Evolutionary conservation across 2,797 vertebrate genomes (phyloP), one percentile per base, ranked within the genome.

Genomic region (Schizothorax lantsangensis): DNA sequence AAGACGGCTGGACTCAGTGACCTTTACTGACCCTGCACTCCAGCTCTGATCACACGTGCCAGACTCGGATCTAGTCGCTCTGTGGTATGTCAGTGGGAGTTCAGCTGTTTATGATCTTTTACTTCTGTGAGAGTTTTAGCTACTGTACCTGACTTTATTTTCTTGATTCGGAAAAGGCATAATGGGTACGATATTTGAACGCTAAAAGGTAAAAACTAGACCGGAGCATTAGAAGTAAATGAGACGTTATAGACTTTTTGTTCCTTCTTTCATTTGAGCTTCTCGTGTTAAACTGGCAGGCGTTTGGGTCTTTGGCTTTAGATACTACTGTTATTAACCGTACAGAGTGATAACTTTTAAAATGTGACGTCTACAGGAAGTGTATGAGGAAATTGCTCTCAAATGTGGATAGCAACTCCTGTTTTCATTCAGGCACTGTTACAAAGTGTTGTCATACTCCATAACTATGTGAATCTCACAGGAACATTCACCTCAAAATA

Each of bases 1-100:
- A 99, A 99, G 95, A 99, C 98, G 36, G 98, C 98, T 0, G 98
- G 98, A 89, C 98, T 99, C 73, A 98, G 97, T 91, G 98, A 99
- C 92, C 97, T 99, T 90, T 99, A 98, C 96, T 99, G 91, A 99
- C 91, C 86, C 84, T 86, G 4, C 43, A 43, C 38, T 49, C 73
- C 89, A 69, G 88, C 80, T 57, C 66, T 69, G 17, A 38, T 33
- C 52, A 73, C 21, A 49, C 30, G 19, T 80, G n/a, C 64, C 64
- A 33, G 43, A 57, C 74, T n/a, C 40, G 43, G 59, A 21, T 71
- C 89, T 82, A 87, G 49, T 59, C n/a, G 8, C 69, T 75, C 26
- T 66, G 26, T 47, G 71, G 30, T 59, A 47, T 36, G 62, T 85
- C 49, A 54, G 17, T n/a, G 49, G 47, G 6, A 71, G 4, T 57